Percentiles rank a stretch among this genome's conserved stretches.
Conservation (phyloP, 1,140 invertebrate species). For the Ceratoteleas bidentatus region DNA sequence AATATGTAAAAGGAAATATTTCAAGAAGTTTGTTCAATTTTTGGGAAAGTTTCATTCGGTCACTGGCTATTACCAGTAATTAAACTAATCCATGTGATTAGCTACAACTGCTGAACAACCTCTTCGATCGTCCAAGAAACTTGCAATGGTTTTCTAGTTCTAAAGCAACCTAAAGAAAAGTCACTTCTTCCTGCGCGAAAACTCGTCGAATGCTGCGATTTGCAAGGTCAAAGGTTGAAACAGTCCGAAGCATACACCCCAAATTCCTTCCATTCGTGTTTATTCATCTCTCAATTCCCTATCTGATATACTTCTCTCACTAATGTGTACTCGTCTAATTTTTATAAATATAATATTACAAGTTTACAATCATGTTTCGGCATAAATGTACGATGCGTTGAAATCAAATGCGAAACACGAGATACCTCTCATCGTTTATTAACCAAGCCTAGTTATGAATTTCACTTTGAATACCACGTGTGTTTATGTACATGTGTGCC, state of each 20-base stretch:
- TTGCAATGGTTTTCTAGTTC: too few relatives aligned
- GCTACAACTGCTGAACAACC: too few relatives aligned
- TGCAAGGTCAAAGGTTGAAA: conserved; percentile 55
- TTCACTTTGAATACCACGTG: conserved; percentile 46
- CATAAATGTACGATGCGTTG: conserved; percentile 57
- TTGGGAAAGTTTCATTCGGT: too few relatives aligned
- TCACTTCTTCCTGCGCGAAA: too few relatives aligned
- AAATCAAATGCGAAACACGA: conserved; percentile 58
- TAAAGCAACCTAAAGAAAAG: too few relatives aligned
- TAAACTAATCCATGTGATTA: too few relatives aligned
- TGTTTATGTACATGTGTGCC: conserved; percentile 54
- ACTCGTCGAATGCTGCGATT: conserved; percentile 9
- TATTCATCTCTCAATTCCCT: conserved; percentile 55
- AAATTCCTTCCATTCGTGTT: conserved; percentile 57
- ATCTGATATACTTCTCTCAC: conserved; percentile 57
- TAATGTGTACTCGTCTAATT: conserved; percentile 45
- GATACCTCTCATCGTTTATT: conserved; percentile 45
- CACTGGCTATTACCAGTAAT: too few relatives aligned
- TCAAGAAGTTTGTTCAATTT: too few relatives aligned
- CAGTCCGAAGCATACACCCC: conserved; percentile 27
- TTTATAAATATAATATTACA: conserved; percentile 64
- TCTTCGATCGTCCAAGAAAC: too few relatives aligned
- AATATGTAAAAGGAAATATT: too few relatives aligned
- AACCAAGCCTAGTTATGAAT: conserved; percentile 55
- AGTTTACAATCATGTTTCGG: conserved; percentile 61